A percentile compares a stretch with the other conserved stretches of the same genome.
Conservation (phyloP, 1,140 invertebrate species). For the Platyura marginata region DNA sequence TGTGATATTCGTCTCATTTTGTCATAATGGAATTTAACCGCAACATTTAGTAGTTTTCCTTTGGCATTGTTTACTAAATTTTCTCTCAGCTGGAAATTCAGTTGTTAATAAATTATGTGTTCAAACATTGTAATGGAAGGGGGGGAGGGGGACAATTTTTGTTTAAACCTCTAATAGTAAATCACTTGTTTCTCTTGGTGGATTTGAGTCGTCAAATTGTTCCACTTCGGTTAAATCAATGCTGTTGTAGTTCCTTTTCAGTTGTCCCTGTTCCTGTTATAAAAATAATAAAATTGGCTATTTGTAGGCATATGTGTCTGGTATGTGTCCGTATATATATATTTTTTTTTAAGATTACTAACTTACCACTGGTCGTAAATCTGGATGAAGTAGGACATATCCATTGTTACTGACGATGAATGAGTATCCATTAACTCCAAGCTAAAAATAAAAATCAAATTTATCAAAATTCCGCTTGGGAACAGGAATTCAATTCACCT, state of each 20-base stretch:
- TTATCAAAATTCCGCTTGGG: slow-evolving; percentile 3
- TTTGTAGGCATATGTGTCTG: too few relatives aligned
- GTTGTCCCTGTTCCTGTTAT: slow-evolving; percentile 40
- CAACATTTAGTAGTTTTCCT: slow-evolving; percentile 42
- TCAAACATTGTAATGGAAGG: too few relatives aligned
- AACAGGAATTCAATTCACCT: slow-evolving; percentile 22
- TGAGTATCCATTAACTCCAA: slow-evolving; percentile 89
- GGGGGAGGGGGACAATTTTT: slow-evolving; percentile 9
- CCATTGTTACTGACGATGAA: slow-evolving; percentile 95
- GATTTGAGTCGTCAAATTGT: slow-evolving; percentile 42
- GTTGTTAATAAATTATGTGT: too few relatives aligned
- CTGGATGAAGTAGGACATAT: slow-evolving; percentile 67
- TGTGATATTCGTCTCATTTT: slow-evolving; percentile 61
- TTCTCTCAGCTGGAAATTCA: slow-evolving; percentile 41
- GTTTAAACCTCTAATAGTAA: slow-evolving; percentile 20
- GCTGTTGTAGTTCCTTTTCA: slow-evolving; percentile 91
- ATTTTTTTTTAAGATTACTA: too few relatives aligned
- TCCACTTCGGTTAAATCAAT: slow-evolving; percentile 92
- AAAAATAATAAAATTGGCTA: too few relatives aligned
- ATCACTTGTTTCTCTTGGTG: slow-evolving; percentile 26
- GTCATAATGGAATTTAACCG: slow-evolving; percentile 64
- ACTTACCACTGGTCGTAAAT: slow-evolving; percentile 51
- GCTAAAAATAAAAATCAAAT: slow-evolving; percentile 30
- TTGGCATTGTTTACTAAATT: slow-evolving; percentile 51
- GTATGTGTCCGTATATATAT: too few relatives aligned